Evolutionary conservation across 2,888 invertebrate genomes (phyloP).

Genomic region (Spodoptera picta): DNA sequence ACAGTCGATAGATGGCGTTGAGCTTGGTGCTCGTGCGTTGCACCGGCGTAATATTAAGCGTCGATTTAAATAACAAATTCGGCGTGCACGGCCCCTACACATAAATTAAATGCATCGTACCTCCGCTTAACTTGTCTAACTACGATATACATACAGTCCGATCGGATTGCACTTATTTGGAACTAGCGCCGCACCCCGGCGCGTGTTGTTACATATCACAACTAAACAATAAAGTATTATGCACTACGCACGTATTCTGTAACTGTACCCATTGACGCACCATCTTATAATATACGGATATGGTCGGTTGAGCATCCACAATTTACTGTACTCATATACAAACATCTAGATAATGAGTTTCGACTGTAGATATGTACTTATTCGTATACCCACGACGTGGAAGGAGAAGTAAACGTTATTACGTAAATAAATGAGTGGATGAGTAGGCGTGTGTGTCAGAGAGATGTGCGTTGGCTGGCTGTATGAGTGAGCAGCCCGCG

Average conservation of each 20-base stretch:
- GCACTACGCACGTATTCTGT: slow-evolving; percentile 70
- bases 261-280: slow-evolving; percentile 73
- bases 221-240: slow-evolving; percentile 81
- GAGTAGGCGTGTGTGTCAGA: slow-evolving; percentile 40
- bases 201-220: slow-evolving; percentile 79
- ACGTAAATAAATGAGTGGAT: slow-evolving; percentile 5
- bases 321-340: slow-evolving; percentile 50
- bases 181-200: slow-evolving; percentile 71
- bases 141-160: slow-evolving; percentile 84
- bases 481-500: slow-evolving; percentile 4
- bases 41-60: slow-evolving; percentile 40
- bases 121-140: slow-evolving; percentile 84
- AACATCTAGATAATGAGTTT: background rate
- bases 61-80: slow-evolving; percentile 67
- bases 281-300: slow-evolving; percentile 82
- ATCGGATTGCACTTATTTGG: slow-evolving; percentile 81
- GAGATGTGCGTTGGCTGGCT: slow-evolving; percentile 47
- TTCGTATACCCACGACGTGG: slow-evolving; percentile 1
- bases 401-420: too few species aligned
- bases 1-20: slow-evolving; percentile 50
- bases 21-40: background rate
- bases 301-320: slow-evolving; percentile 79
- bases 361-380: slow-evolving; percentile 7
- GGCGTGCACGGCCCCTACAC: slow-evolving; percentile 67
- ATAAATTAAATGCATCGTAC: slow-evolving; percentile 86